These are phyloP conservation scores for Perdita meconis DNA, from an alignment of 2,888 invertebrate genomes.

Conservation along the genomic window DNA sequence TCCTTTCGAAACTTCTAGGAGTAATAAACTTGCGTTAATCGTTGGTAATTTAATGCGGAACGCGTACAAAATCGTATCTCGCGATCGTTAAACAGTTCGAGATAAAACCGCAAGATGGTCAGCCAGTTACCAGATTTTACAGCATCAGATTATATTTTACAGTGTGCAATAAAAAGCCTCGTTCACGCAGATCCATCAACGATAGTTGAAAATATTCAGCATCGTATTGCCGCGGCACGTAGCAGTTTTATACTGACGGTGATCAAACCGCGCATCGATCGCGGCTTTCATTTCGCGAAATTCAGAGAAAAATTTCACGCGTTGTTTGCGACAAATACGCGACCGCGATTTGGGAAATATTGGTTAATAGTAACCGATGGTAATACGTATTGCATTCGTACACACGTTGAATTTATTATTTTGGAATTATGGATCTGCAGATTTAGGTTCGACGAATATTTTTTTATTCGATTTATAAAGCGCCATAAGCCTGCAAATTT, in stretches of 20 bases:
- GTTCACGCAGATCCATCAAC: constrained; percentile 3
- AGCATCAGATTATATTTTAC: constrained; percentile 3
- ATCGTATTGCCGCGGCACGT: background rate
- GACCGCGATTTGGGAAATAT: background rate
- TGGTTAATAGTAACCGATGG: background rate
- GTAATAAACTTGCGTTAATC: too few species aligned
- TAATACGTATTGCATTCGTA: too few species aligned
- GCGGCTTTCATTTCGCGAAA: background rate
- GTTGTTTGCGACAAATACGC: background rate
- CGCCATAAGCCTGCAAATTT: too few species aligned
- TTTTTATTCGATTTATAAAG: too few species aligned
- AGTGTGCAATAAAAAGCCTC: background rate
- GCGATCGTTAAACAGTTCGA: background rate
- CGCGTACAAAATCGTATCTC: background rate
- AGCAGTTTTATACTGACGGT: background rate
- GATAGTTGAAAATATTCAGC: background rate
- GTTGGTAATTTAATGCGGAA: background rate
- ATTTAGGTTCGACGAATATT: too few species aligned
- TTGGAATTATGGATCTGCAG: too few species aligned
- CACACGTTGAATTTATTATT: too few species aligned
- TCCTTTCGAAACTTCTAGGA: too few species aligned
- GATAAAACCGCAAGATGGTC: background rate
- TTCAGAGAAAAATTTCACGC: background rate
- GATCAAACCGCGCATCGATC: background rate
- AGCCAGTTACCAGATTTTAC: constrained; percentile 1